A percentile compares a stretch with the other conserved stretches of the same genome.
phyloP scores from a whole-genome alignment of 2,797 vertebrate species.

The Crocidura indochinensis region DNA sequence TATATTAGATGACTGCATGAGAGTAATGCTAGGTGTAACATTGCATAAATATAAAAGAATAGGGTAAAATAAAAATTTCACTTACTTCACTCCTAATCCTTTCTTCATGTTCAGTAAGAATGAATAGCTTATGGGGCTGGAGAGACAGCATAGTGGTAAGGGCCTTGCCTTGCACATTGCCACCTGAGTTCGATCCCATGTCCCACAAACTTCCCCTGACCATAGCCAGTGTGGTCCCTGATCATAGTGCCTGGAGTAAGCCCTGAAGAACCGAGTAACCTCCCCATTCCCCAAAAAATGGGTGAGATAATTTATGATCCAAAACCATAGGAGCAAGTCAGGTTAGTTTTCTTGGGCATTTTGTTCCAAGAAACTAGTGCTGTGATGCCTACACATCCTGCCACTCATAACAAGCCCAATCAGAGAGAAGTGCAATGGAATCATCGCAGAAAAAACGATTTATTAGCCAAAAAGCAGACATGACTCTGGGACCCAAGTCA shows the following conservation, averaged over 20 bases:
- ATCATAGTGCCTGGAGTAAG: no score
- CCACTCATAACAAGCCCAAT: constrained; percentile 4
- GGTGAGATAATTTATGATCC: neutral
- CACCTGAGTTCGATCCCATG: no score
- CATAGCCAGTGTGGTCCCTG: no score
- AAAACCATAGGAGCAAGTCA: constrained; percentile 3
- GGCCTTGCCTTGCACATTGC: no score
- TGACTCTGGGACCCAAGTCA: neutral
- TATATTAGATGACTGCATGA: neutral
- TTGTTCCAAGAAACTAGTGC: neutral
- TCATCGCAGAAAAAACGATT: constrained; percentile 53
- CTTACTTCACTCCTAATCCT: constrained; percentile 40
- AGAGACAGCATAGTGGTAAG: no score
- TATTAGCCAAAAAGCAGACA: constrained; percentile 26
- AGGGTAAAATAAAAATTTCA: constrained; percentile 17
- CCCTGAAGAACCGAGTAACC: no score
- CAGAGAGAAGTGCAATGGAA: constrained; percentile 6
- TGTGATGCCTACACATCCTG: constrained; percentile 1
- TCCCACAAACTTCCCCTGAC: no score
- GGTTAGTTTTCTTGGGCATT: constrained; percentile 22
- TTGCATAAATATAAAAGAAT: neutral
- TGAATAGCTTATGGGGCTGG: neutral
- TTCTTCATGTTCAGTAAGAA: neutral
- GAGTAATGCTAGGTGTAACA: neutral
- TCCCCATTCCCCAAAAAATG: no score